Evolutionary conservation across 2,888 invertebrate species (phyloP).

Genomic region (Caenorhabditis japonica): DNA sequence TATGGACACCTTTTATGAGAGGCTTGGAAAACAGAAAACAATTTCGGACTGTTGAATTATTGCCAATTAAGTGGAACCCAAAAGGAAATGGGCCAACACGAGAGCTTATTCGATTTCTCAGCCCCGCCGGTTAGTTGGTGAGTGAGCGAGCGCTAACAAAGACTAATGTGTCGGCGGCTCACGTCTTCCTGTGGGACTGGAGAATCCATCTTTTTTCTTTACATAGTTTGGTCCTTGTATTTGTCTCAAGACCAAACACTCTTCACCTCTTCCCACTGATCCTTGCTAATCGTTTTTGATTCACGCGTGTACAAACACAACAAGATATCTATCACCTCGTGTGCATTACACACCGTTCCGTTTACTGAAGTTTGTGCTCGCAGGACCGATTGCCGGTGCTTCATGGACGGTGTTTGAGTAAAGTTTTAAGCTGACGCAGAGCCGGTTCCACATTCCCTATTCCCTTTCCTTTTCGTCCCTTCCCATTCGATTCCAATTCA

Average conservation of each 20-base stretch:
- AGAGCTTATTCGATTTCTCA: too few relatives aligned
- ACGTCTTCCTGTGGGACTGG: too few relatives aligned
- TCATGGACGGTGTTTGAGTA: constrained; percentile 46
- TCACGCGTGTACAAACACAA: constrained; percentile 25
- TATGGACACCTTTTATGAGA: constrained; percentile 53
- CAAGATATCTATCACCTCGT: constrained; percentile 42
- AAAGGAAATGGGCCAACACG: background rate
- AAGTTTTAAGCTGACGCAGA: constrained; percentile 52
- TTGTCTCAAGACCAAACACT: constrained; percentile 16
- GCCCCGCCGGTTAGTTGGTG: too few relatives aligned
- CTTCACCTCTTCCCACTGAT: constrained; percentile 33
- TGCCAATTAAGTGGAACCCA: constrained; percentile 22
- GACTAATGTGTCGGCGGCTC: constrained; percentile 13
- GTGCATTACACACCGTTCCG: constrained; percentile 48
- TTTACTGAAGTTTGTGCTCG: constrained; percentile 27
- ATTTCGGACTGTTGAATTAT: constrained; percentile 48
- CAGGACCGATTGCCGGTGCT: constrained; percentile 36
- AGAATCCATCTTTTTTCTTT: constrained; percentile 2
- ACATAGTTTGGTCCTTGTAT: constrained; percentile 5
- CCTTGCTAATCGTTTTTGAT: constrained; percentile 39
- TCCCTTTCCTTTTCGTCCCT: too few relatives aligned
- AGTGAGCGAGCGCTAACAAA: too few relatives aligned
- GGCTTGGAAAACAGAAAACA: too few relatives aligned
- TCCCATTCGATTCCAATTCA: constrained; percentile 25
- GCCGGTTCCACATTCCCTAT: constrained; percentile 25